phyloP scores from a whole-genome alignment of 2,888 invertebrate genomes.

The Drosophila antonietae region DNA sequence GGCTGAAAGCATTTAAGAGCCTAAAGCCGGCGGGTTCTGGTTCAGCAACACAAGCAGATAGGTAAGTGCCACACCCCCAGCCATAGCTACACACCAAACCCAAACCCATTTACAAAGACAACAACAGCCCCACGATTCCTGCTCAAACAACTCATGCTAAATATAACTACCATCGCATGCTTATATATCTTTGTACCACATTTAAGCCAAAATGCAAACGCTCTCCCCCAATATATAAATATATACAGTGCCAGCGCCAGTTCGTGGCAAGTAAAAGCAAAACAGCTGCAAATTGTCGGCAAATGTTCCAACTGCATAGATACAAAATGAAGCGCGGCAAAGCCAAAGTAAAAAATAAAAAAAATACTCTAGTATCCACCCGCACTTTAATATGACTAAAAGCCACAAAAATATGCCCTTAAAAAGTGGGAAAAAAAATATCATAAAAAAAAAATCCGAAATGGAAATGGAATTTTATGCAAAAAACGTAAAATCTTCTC shows the following conservation, averaged over 20 bases:
- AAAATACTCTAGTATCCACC: not conserved
- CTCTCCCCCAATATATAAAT: not conserved
- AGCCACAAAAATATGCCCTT: conserved; percentile 63
- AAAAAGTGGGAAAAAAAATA: conserved; percentile 26
- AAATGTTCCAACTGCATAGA: conserved; percentile 43
- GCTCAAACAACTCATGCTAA: not conserved
- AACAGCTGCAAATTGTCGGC: conserved; percentile 25
- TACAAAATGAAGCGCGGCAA: conserved; percentile 68
- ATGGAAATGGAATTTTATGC: conserved; percentile 8
- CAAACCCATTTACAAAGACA: not conserved
- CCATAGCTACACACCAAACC: not conserved
- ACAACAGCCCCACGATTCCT: not conserved
- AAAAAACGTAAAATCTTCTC: conserved; percentile 28
- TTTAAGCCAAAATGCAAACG: conserved; percentile 35
- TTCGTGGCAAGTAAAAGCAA: not conserved
- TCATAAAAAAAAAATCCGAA: conserved; percentile 3
- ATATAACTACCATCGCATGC: conserved; percentile 23
- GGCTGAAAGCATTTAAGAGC: conserved; percentile 98
- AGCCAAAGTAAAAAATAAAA: not conserved
- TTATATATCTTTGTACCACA: conserved; percentile 16
- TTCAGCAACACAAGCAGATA: conserved; percentile 86
- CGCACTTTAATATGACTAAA: conserved; percentile 78
- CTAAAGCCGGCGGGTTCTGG: conserved; percentile 91
- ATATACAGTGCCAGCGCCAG: conserved; percentile 19
- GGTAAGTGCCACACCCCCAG: conserved; percentile 86